Conservation (phyloP, 92 coral and sea anemone species). For the Phenganax marumi region DNA sequence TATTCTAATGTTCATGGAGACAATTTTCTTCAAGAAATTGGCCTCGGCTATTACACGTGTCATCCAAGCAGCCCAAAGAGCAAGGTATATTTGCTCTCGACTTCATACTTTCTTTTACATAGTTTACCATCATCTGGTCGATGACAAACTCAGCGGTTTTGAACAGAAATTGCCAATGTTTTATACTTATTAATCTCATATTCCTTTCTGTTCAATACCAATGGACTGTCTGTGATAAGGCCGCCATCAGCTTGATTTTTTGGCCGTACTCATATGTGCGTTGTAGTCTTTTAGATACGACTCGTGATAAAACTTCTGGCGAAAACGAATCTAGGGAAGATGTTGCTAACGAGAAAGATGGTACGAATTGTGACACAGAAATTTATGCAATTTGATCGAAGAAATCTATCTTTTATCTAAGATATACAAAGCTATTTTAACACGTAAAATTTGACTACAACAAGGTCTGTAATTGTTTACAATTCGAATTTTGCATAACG, state of each 20-base stretch:
- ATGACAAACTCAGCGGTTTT: not conserved
- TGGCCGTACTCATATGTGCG: not conserved
- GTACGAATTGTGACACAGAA: not conserved
- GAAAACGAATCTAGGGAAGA: constrained; percentile 1
- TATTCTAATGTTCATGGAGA: constrained; percentile 68
- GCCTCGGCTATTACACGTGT: constrained; percentile 45
- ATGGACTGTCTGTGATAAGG: too few relatives aligned
- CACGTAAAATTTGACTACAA: too few relatives aligned
- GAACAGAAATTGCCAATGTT: not conserved
- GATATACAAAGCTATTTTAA: too few relatives aligned
- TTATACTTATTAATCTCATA: not conserved
- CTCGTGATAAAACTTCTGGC: constrained; percentile 11
- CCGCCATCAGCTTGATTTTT: not conserved
- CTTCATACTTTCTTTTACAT: not conserved
- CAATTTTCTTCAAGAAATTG: constrained; percentile 69
- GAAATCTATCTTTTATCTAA: not conserved
- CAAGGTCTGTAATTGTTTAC: too few relatives aligned
- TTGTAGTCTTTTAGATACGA: constrained; percentile 29
- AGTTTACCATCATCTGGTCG: not conserved
- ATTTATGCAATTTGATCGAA: constrained; percentile 7
- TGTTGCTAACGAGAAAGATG: constrained; percentile 34
- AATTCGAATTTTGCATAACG: too few relatives aligned
- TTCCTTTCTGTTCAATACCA: too few relatives aligned
- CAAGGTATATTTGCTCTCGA: constrained; percentile 23
- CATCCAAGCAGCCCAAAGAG: constrained; percentile 25